These are phyloP conservation scores for Scaptomyza cyrtandrae DNA, from an alignment of 2,888 invertebrate genomes.

Conservation along the genomic window DNA sequence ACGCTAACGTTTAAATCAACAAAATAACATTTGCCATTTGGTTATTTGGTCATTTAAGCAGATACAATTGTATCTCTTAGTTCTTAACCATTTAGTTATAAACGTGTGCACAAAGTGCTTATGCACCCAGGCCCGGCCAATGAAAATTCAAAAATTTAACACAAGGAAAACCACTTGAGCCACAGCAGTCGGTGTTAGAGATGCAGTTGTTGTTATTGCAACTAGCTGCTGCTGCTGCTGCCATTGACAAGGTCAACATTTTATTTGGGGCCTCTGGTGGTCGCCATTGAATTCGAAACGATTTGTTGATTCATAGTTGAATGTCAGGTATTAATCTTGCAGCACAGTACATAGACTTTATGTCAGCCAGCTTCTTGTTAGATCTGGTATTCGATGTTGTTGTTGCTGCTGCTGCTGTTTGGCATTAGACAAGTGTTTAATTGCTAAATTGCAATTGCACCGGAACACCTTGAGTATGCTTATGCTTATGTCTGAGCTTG, in stretches of 20 bases:
- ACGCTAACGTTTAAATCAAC: constrained; percentile 70
- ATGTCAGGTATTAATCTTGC: constrained; percentile 33
- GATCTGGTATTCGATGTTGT: constrained; percentile 46
- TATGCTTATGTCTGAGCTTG: constrained; percentile 49
- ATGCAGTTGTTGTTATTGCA: constrained; percentile 20
- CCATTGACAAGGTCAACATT: constrained; percentile 72
- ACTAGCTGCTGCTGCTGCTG: constrained; percentile 26
- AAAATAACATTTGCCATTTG: constrained; percentile 34
- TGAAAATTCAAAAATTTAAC: constrained; percentile 79
- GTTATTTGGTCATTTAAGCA: constrained; percentile 25
- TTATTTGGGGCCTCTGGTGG: constrained; percentile 73
- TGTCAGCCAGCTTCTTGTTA: constrained; percentile 55
- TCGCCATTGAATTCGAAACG: constrained; percentile 70
- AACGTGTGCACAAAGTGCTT: constrained; percentile 18
- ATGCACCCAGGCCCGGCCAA: constrained; percentile 19
- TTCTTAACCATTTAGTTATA: constrained; percentile 63
- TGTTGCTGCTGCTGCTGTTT: constrained; percentile 51
- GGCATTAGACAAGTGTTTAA: constrained; percentile 77
- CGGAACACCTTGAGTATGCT: constrained; percentile 68
- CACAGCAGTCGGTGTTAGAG: constrained; percentile 38
- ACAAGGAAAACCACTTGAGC: constrained; percentile 83
- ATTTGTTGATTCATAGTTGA: constrained; percentile 41
- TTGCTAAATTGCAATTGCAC: constrained; percentile 76
- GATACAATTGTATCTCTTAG: constrained; percentile 46
- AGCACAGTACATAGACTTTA: constrained; percentile 3